These are phyloP conservation scores for Tenualosa ilisha DNA, from an alignment of 2,797 vertebrate species.

Conservation along the genomic window DNA sequence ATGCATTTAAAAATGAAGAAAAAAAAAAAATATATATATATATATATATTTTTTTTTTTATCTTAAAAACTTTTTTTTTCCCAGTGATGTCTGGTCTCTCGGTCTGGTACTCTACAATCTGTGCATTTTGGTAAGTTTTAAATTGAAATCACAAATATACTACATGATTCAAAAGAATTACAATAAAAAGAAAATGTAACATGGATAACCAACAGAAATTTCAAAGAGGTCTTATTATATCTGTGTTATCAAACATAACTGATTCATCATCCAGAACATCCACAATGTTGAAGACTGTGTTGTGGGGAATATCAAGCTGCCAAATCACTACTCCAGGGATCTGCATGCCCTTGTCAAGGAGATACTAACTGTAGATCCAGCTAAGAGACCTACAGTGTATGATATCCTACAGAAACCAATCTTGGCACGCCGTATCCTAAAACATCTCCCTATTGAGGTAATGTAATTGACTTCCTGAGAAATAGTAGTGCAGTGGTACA, in stretches of 20 bases:
- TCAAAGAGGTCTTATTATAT: no score
- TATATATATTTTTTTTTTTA: not conserved
- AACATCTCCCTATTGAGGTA: not conserved
- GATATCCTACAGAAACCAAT: not conserved
- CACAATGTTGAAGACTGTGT: not conserved
- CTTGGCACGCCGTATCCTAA: not conserved
- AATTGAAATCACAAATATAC: no score
- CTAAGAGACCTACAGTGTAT: not conserved
- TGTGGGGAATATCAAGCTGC: not conserved
- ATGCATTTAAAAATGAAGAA: no score
- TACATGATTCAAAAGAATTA: no score
- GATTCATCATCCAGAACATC: not conserved
- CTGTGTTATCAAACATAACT: not conserved
- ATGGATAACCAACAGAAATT: no score
- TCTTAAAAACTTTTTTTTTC: not conserved
- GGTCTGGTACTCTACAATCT: not conserved
- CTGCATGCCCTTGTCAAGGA: not conserved
- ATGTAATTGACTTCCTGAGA: not conserved
- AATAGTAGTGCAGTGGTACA: not conserved
- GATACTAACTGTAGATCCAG: not conserved
- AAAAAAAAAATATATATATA: no score
- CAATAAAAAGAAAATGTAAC: no score
- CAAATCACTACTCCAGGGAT: not conserved
- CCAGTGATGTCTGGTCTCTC: not conserved
- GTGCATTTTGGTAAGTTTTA: not conserved